Evolutionary conservation across 2,797 vertebrate genomes (phyloP).

Genomic region (Mareca strepera): DNA sequence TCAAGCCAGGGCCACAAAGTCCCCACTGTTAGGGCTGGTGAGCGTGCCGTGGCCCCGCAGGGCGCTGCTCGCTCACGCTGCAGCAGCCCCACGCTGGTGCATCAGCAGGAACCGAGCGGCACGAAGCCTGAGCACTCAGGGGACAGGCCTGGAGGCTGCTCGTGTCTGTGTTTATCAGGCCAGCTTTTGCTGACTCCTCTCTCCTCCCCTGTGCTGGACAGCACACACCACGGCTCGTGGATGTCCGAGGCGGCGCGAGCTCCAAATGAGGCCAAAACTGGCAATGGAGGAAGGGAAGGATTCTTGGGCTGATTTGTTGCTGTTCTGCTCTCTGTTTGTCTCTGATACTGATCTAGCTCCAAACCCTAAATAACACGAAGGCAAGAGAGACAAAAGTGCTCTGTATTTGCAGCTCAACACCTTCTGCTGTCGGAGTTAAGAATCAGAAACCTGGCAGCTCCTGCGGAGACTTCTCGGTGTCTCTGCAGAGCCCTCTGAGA

Average conservation of each 20-base stretch:
- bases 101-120: rapidly evolving
- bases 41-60: slow-evolving; percentile 25
- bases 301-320: background rate
- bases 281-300: background rate
- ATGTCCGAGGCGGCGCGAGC: background rate
- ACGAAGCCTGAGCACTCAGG: background rate
- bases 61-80: background rate
- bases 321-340: background rate
- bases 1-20: slow-evolving; percentile 51
- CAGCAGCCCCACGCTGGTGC: background rate
- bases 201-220: background rate
- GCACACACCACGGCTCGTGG: background rate
- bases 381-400: background rate
- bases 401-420: background rate
- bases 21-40: slow-evolving; percentile 28
- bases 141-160: background rate
- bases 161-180: background rate
- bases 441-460: background rate
- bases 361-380: background rate
- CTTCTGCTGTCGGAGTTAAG: background rate
- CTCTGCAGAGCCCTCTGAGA: background rate
- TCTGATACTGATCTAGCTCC: background rate
- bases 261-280: background rate
- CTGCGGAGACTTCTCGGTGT: rapidly evolving
- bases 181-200: background rate